These are phyloP conservation scores for Ephialtes manifestator DNA, from an alignment of 2,888 invertebrate genomes.

Conservation along the genomic window DNA sequence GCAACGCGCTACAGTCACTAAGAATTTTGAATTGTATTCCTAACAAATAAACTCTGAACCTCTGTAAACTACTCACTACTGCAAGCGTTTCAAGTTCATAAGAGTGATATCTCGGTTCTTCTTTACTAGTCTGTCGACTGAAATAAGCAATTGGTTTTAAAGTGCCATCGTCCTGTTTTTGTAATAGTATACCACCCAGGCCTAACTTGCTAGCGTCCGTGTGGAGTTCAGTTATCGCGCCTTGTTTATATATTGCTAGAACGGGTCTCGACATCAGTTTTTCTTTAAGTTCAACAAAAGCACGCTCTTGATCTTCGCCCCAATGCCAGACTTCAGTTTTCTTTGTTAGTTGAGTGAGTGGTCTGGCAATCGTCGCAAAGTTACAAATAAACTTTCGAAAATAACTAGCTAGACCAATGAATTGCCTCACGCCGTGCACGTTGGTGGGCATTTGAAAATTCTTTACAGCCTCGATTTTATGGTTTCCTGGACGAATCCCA, in stretches of 20 bases:
- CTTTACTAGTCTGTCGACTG: conserved; percentile 77
- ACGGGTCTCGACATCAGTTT: conserved; percentile 56
- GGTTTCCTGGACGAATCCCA: conserved; percentile 63
- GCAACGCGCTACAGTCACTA: conserved; percentile 50
- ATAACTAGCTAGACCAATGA: conserved; percentile 71
- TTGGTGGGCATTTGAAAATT: conserved; percentile 63
- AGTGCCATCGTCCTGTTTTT: conserved; percentile 70
- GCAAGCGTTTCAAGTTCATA: conserved; percentile 83
- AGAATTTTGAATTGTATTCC: conserved; percentile 75
- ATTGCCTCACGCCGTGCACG: conserved; percentile 65
- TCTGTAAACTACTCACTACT: conserved; percentile 77
- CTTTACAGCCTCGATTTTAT: conserved; percentile 62
- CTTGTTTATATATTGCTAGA: conserved; percentile 68
- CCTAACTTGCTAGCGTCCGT: conserved; percentile 76
- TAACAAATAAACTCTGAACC: conserved; percentile 80
- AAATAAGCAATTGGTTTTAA: conserved; percentile 77
- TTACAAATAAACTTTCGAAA: conserved; percentile 69
- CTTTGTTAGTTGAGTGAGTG: conserved; percentile 58
- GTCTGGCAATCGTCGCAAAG: no score
- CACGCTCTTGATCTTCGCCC: conserved; percentile 42
- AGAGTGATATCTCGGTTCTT: conserved; percentile 80
- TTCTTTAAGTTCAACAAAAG: conserved; percentile 52
- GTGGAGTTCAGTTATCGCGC: conserved; percentile 75
- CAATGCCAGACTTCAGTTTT: conserved; percentile 64
- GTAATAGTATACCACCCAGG: conserved; percentile 76